Base-by-base conservation (phyloP, 2,797 vertebrate species). In the Cirrhinus mrigala region DNA sequence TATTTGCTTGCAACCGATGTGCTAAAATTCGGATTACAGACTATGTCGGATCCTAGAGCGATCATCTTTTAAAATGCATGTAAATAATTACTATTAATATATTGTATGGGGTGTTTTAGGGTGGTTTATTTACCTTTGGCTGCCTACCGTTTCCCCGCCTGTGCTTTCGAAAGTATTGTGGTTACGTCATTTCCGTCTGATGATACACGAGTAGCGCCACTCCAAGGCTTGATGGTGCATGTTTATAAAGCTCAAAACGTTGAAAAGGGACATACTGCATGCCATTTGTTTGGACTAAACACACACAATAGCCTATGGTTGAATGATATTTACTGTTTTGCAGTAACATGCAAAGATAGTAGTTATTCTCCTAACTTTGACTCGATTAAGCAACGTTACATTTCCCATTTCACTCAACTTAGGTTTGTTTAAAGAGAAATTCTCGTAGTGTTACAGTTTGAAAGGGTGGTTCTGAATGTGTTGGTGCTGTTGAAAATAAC, bases 101-200 rank as follows among this genome's bases (percentile, higher is more conserved):
- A 22, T 33, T 66, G 12, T 12, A 8, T 20, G 11, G 3, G 6
- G 3, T 11, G 11, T 27, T 56, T 60, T 22, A 8, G 1, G 11
- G 22, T 11, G 33, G 10, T 5, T 22, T 7, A 10, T 56, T 77
- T 27, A 76, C 73, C 62, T 80, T 33, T 33, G 8, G 24, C 22
- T 24, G 46, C 9, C 6, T 50, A 64, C 54, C 3, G 40, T 44
- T 37, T 84, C 58, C 69, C 83, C 85, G 80, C 85, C 73, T 52
- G 58, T 54, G 60, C 79, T 81, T 90, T 87, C 48, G 6, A 88
- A 88, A 85, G 82, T 4, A 44, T 14, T 11, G 64, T 6, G 48
- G 3, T 22, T 40, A 6, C 64, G 52, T 80, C 64, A 69, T 22
- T 73, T 74, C 81, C 46, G 73, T 10, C 5, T 0, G 3, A 64